These are phyloP conservation scores for Sicus ferrugineus DNA, from an alignment of 2,888 invertebrate species.

Conservation along the genomic window DNA sequence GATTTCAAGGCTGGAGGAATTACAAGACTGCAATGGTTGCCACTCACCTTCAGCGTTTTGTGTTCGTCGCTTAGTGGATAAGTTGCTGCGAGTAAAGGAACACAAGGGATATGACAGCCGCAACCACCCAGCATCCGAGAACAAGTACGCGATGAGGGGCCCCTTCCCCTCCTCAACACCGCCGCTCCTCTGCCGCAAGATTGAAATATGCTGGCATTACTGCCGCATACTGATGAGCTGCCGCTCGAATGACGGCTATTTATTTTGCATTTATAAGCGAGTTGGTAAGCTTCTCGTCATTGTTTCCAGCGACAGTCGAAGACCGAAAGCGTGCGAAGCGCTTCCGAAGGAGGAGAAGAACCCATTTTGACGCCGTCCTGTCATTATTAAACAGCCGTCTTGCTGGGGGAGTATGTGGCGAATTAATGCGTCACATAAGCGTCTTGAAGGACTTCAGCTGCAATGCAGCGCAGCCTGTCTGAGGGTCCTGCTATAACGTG, in stretches of 20 bases:
- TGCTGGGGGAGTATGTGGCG: too few relatives aligned
- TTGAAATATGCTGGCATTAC: conserved; percentile 5
- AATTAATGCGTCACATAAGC: too few relatives aligned
- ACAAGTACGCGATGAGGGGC: neutral
- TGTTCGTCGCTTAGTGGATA: too few relatives aligned
- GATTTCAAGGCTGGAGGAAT: too few relatives aligned
- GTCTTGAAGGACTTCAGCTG: too few relatives aligned
- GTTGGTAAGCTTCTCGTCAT: conserved; percentile 16
- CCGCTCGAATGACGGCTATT: conserved; percentile 29
- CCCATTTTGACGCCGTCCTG: neutral
- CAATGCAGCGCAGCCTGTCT: too few relatives aligned
- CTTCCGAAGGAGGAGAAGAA: neutral
- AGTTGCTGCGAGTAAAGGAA: too few relatives aligned
- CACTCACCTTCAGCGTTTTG: too few relatives aligned
- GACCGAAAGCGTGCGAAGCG: neutral
- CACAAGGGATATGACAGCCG: too few relatives aligned
- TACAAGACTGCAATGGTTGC: too few relatives aligned
- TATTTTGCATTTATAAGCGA: conserved; percentile 31
- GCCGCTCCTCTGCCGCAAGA: neutral
- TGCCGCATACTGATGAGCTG: conserved; percentile 1
- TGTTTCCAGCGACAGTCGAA: neutral
- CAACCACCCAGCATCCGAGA: too few relatives aligned
- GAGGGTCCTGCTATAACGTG: too few relatives aligned
- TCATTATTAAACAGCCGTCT: neutral
- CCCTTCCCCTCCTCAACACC: neutral